A percentile compares a stretch with the other conserved stretches of the same genome.
phyloP scores from a whole-genome alignment of 2,888 invertebrate genomes.

The Amphipyra tragopoginis region DNA sequence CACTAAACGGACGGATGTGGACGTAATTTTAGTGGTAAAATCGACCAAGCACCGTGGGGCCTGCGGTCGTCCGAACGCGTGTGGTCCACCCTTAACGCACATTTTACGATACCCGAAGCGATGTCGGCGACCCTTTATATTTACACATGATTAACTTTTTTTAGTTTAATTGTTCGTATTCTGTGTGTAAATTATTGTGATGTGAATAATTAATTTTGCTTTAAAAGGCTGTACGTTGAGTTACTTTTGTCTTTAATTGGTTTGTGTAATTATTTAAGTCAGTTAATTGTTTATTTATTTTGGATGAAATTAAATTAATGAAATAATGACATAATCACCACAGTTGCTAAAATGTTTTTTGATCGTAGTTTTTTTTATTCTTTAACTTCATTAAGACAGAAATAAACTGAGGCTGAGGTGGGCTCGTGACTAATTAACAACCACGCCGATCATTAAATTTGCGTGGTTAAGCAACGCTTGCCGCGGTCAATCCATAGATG shows the following conservation, averaged over 20 bases:
- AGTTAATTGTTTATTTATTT: too few species aligned
- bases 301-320: too few species aligned
- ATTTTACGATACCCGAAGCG: constrained; percentile 45
- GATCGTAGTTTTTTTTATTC: too few species aligned
- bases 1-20: constrained; percentile 62
- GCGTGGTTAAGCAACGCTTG: too few species aligned
- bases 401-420: too few species aligned
- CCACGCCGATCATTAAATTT: too few species aligned
- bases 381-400: too few species aligned
- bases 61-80: constrained; percentile 49
- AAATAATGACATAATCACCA: too few species aligned
- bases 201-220: not conserved
- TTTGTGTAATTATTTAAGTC: not conserved
- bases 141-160: constrained; percentile 51
- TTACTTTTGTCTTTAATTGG: not conserved
- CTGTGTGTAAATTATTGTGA: constrained; percentile 4
- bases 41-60: constrained; percentile 34
- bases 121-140: constrained; percentile 42
- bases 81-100: constrained; percentile 56
- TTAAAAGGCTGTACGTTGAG: not conserved
- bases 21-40: constrained; percentile 66
- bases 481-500: too few species aligned
- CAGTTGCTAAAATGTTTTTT: too few species aligned
- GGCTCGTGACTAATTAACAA: too few species aligned
- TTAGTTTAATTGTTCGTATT: constrained; percentile 43